Evolutionary conservation across 2,888 invertebrate genomes (phyloP).

Genomic region (Omphaloscelis lunosa): DNA sequence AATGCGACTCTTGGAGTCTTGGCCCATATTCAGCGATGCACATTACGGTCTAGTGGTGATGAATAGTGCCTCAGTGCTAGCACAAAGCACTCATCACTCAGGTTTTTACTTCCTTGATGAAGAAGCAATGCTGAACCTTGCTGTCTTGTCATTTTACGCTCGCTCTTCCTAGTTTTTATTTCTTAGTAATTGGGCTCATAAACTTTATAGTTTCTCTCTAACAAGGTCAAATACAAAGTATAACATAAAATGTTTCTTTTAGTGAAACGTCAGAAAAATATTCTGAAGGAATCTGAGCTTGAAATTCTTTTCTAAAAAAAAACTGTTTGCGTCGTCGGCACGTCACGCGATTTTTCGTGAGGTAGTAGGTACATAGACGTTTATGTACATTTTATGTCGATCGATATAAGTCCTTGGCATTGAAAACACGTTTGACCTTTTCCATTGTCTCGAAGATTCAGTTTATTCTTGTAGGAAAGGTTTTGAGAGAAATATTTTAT

Average conservation of each 20-base stretch:
- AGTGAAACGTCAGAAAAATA: constrained; percentile 8
- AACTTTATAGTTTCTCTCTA: constrained; percentile 31
- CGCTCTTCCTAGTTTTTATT: constrained; percentile 28
- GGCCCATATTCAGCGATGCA: constrained; percentile 32
- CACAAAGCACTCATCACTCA: constrained; percentile 44
- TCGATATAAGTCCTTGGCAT: constrained; percentile 60
- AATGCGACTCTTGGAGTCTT: constrained; percentile 21
- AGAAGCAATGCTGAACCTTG: constrained; percentile 20
- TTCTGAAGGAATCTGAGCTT: constrained; percentile 20
- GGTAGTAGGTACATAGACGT: constrained; percentile 18
- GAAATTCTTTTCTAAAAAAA: constrained; percentile 34
- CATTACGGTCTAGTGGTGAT: constrained; percentile 26
- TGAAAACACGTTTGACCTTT: constrained; percentile 59
- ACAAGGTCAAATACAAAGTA: constrained; percentile 47
- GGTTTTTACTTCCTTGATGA: constrained; percentile 15
- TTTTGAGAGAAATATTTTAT: constrained; percentile 24
- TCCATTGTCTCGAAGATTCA: constrained; percentile 46
- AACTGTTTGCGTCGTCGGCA: constrained; percentile 21
- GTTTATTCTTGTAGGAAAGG: constrained; percentile 26
- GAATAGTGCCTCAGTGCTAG: constrained; percentile 24
- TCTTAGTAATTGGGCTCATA: constrained; percentile 34
- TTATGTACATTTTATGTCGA: constrained; percentile 54
- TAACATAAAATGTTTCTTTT: constrained; percentile 23
- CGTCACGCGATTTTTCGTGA: constrained; percentile 57
- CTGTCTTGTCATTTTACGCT: constrained; percentile 1